A percentile compares a stretch with the other conserved stretches of the same genome.
Evolutionary conservation across 2,888 invertebrate species (phyloP).

Genomic region (Apamea epomidion): DNA sequence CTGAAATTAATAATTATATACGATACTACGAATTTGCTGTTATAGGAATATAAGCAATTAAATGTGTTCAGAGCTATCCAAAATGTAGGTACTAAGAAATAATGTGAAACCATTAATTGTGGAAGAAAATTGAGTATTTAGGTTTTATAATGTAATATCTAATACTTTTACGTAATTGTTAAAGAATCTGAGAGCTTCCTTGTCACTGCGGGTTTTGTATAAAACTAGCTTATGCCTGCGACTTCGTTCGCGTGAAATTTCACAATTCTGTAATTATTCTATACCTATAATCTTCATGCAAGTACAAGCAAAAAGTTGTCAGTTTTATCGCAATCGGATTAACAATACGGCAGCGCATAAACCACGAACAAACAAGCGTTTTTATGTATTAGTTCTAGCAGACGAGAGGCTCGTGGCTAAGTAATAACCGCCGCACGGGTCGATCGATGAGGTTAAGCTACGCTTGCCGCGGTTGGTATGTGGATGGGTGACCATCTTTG

Average conservation of each 20-base stretch:
- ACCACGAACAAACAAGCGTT: no score
- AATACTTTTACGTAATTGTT: slow-evolving; percentile 23
- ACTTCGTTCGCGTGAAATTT: background rate
- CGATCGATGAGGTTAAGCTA: no score
- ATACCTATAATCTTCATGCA: background rate
- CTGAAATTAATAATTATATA: slow-evolving; percentile 8
- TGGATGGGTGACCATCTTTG: no score
- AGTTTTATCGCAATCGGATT: background rate
- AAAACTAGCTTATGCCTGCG: background rate
- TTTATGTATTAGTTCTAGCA: no score
- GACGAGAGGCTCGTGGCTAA: no score
- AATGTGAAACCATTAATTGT: slow-evolving; percentile 4
- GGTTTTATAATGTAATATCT: slow-evolving; percentile 2
- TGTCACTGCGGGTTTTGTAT: slow-evolving; percentile 22
- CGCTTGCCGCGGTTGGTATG: no score
- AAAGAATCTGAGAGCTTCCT: background rate
- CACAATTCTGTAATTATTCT: background rate
- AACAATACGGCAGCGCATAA: background rate
- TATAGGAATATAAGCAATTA: slow-evolving; percentile 1
- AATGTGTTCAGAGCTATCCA: background rate
- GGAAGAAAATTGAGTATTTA: slow-evolving; percentile 14
- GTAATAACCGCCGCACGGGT: no score
- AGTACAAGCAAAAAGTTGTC: background rate
- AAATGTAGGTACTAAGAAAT: background rate
- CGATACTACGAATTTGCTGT: background rate